Evolutionary conservation across 2,888 invertebrate species (phyloP).

Genomic region (Clepsis dumicolana): DNA sequence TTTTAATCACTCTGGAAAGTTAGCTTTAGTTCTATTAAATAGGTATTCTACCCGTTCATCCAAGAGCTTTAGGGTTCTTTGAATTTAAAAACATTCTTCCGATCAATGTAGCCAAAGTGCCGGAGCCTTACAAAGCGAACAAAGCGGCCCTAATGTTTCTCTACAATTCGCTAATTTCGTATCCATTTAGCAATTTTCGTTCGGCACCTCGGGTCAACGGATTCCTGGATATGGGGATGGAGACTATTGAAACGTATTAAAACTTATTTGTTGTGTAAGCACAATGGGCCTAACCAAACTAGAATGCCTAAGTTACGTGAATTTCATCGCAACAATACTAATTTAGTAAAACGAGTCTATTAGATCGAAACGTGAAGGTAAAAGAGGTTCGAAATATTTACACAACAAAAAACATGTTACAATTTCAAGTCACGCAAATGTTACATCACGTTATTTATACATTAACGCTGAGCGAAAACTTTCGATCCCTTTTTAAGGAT

Average conservation of each 20-base stretch:
- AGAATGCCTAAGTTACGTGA: not conserved
- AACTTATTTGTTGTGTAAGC: not conserved
- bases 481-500: too few relatives aligned
- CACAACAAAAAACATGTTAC: too few relatives aligned
- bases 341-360: not conserved
- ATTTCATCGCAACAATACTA: not conserved
- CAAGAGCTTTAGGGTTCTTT: not conserved
- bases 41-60: not conserved
- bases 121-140: conserved; percentile 8
- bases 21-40: not conserved
- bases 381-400: not conserved
- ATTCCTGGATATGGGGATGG: not conserved
- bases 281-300: not conserved
- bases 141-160: not conserved
- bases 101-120: conserved; percentile 3
- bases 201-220: not conserved
- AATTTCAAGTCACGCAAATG: too few relatives aligned
- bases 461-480: too few relatives aligned
- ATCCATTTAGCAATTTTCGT: conserved; percentile 11
- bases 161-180: conserved; percentile 13
- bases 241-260: not conserved
- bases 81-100: conserved; percentile 15
- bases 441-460: too few relatives aligned
- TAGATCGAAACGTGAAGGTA: not conserved
- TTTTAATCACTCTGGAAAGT: not conserved